Conservation (phyloP, 2,888 invertebrate species). For the Eilema caniola region DNA sequence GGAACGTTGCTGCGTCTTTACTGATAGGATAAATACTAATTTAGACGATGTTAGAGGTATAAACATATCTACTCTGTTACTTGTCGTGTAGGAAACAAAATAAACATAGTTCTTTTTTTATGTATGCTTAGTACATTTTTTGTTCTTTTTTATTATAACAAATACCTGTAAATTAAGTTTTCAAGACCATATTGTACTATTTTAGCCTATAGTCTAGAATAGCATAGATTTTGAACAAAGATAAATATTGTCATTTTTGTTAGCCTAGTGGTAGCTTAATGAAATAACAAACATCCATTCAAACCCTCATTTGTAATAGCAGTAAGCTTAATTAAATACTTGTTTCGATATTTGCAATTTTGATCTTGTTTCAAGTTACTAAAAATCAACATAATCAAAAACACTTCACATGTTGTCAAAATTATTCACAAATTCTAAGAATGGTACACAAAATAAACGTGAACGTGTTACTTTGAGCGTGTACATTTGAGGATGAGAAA, state of each 20-base stretch:
- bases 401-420: constrained; percentile 18
- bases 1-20: constrained; percentile 4
- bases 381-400: not conserved
- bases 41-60: not conserved
- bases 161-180: too few species aligned
- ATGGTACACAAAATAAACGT: constrained; percentile 33
- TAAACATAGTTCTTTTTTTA: not conserved
- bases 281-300: not conserved
- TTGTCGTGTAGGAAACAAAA: not conserved
- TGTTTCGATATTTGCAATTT: not conserved
- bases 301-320: too few species aligned
- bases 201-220: too few species aligned
- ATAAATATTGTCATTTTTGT: not conserved
- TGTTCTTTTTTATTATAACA: too few species aligned
- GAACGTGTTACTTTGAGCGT: constrained; percentile 32
- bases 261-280: not conserved
- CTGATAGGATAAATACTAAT: not conserved
- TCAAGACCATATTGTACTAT: too few species aligned
- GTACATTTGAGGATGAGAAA: constrained; percentile 43
- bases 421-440: constrained; percentile 36
- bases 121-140: too few species aligned
- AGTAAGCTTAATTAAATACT: not conserved
- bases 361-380: not conserved
- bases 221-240: too few species aligned
- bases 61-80: not conserved